phyloP scores from a whole-genome alignment of 2,888 invertebrate species.

The Pseudococcus viburni region DNA sequence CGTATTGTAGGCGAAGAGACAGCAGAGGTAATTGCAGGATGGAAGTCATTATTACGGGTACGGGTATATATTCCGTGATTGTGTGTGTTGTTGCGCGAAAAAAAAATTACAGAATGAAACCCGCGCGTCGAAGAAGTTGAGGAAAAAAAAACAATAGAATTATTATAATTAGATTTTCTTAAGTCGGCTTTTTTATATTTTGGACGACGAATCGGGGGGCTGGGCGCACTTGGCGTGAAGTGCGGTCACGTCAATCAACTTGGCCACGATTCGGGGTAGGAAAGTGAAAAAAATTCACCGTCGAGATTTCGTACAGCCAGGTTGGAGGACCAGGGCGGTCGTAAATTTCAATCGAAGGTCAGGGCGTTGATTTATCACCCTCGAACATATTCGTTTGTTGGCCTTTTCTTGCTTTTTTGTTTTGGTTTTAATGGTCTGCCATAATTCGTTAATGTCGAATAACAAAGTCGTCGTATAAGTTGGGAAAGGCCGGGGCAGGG shows the following conservation, averaged over 20 bases:
- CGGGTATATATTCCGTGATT: constrained; percentile 5
- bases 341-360: constrained; percentile 36
- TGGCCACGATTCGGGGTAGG: not conserved
- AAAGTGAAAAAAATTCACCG: not conserved
- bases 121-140: not conserved
- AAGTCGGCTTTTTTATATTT: constrained; percentile 16
- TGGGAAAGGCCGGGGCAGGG: not conserved
- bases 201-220: not conserved
- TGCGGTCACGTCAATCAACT: constrained; percentile 33
- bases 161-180: constrained; percentile 59
- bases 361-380: constrained; percentile 7
- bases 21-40: constrained; percentile 61
- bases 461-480: not conserved
- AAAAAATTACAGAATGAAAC: constrained; percentile 10
- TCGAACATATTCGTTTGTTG: not conserved
- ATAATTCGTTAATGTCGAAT: constrained; percentile 41
- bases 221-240: not conserved
- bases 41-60: constrained; percentile 58
- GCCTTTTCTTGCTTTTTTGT: not conserved
- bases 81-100: constrained; percentile 42
- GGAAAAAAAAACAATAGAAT: constrained; percentile 63
- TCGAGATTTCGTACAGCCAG: too few relatives aligned
- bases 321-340: not conserved
- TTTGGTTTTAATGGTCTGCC: constrained; percentile 17
- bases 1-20: not conserved